phyloP scores from a whole-genome alignment of 2,888 invertebrate genomes.

The Caenorhabditis drosophilae region DNA sequence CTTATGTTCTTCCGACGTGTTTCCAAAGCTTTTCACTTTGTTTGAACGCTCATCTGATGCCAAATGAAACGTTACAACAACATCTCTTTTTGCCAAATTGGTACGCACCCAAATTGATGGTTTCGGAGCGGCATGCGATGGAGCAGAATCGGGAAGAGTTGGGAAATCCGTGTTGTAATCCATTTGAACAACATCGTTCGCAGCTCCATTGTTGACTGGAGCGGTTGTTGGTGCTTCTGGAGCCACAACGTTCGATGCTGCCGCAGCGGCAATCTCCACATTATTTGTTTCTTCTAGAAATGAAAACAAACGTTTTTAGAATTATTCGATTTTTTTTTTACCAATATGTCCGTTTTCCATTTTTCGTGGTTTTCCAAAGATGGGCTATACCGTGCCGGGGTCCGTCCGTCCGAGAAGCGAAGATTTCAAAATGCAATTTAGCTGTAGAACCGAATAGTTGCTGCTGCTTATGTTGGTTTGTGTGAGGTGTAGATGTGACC shows the following conservation, averaged over 20 bases:
- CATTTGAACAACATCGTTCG: conserved; percentile 20
- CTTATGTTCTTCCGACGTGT: conserved; percentile 59
- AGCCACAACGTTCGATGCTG: not conserved
- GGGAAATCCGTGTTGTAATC: conserved; percentile 66
- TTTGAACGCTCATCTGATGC: conserved; percentile 61
- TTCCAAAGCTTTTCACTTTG: conserved; percentile 53
- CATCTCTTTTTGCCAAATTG: conserved; percentile 34
- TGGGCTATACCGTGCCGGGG: conserved; percentile 47
- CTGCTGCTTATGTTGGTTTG: too few relatives aligned
- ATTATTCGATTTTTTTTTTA: not conserved
- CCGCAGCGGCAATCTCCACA: not conserved
- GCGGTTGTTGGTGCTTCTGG: too few relatives aligned
- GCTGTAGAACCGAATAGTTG: conserved; percentile 1
- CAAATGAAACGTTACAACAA: conserved; percentile 40
- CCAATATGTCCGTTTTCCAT: conserved; percentile 53
- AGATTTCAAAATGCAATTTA: conserved; percentile 1
- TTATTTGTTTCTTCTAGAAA: conserved; percentile 3
- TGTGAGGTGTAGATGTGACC: conserved; percentile 18
- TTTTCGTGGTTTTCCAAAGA: conserved; percentile 40
- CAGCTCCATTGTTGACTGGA: not conserved
- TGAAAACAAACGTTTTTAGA: conserved; percentile 10
- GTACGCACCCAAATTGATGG: conserved; percentile 41
- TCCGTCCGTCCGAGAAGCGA: conserved; percentile 24
- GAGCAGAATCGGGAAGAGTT: conserved; percentile 54
- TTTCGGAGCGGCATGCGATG: conserved; percentile 23